phyloP scores from a whole-genome alignment of 2,797 vertebrate species.

The Anguilla pacifica region DNA sequence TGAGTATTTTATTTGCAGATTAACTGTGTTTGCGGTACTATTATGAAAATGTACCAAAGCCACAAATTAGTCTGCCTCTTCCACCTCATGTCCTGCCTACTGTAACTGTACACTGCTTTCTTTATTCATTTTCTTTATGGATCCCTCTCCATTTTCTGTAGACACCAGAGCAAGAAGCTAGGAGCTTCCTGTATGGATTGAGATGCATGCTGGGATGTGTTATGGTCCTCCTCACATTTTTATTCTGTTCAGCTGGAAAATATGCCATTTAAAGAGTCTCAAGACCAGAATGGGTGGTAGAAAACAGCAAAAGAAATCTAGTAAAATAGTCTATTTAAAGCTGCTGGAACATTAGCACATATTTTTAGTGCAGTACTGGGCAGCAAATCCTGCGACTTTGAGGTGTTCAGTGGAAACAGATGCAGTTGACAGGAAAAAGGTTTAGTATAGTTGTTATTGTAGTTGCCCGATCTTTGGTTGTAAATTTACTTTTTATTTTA shows the following conservation, averaged over 20 bases:
- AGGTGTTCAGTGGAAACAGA: not conserved
- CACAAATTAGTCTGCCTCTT: not conserved
- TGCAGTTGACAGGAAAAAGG: not conserved
- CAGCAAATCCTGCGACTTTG: not conserved
- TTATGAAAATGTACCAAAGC: not conserved
- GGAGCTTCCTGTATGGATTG: not conserved
- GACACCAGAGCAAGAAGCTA: not conserved
- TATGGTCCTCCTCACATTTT: not conserved
- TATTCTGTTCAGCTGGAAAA: not conserved
- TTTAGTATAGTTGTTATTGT: not conserved
- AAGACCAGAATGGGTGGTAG: not conserved
- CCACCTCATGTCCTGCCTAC: not conserved
- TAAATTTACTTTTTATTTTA: not conserved
- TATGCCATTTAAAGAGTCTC: not conserved
- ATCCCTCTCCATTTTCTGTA: not conserved
- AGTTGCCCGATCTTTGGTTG: not conserved
- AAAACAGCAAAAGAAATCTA: not conserved
- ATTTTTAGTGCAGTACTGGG: not conserved
- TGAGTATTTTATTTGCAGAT: not conserved
- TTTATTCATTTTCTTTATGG: not conserved
- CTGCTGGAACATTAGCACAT: not conserved
- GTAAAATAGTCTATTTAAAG: not conserved
- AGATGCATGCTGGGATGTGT: conserved; percentile 2
- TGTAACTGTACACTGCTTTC: not conserved
- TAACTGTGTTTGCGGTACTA: not conserved